Conservation (phyloP, 30 jellyfish, hydroid and myxozoan species). For the Hydractinia symbiolongicarpus region DNA sequence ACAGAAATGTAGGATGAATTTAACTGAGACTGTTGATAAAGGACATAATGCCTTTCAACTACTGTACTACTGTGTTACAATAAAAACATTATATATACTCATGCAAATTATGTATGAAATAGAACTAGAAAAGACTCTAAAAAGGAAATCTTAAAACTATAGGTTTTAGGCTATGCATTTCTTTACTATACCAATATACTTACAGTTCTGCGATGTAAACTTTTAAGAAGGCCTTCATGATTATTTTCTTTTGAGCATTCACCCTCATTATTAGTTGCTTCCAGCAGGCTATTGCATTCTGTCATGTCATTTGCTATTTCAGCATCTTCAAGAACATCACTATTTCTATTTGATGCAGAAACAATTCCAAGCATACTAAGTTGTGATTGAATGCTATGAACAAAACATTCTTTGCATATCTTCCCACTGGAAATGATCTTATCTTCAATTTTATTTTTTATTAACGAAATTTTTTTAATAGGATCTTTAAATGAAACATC, state of each 20-base stretch:
- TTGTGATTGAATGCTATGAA: conserved; percentile 31
- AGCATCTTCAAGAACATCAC: conserved; percentile 25
- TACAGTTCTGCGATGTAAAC: conserved; percentile 58
- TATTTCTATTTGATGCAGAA: conserved; percentile 14
- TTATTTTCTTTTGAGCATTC: not conserved
- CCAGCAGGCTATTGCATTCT: not conserved
- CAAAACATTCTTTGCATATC: conserved; percentile 37
- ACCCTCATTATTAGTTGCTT: not conserved
- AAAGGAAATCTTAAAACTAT: not conserved
- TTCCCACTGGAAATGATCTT: conserved; percentile 4
- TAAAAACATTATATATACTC: no score
- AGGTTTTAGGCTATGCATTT: no score
- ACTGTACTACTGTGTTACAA: no score
- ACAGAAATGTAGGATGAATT: no score
- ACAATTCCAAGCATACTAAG: conserved; percentile 37
- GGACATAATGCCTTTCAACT: no score
- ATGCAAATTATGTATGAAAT: no score
- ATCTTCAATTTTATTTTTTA: not conserved
- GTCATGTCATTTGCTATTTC: not conserved
- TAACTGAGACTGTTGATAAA: no score
- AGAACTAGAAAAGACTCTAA: not conserved
- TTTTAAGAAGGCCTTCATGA: conserved; percentile 30
- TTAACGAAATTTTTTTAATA: conserved; percentile 1
- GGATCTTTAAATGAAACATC: conserved; percentile 12
- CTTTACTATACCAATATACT: not conserved